Conservation (phyloP, 1,140 invertebrate species). For the Steinernema khuongi region DNA sequence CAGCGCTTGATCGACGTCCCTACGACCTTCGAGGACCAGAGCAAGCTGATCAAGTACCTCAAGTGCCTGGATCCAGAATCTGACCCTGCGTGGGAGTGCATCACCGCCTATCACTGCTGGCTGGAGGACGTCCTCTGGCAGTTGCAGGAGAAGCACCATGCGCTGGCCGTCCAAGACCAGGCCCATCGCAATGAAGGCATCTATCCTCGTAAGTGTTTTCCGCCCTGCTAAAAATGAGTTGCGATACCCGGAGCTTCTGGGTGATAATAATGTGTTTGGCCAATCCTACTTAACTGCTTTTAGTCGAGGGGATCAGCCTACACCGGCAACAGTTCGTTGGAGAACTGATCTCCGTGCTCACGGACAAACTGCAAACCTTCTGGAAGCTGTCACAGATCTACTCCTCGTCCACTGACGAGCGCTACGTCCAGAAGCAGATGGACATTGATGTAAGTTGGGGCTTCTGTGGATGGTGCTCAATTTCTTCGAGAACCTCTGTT, state of each 20-base stretch:
- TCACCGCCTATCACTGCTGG: constrained; percentile 54
- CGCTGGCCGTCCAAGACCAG: constrained; percentile 9
- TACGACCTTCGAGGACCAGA: constrained; percentile 82
- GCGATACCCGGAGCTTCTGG: too few species aligned
- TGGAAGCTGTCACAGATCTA: constrained; percentile 57
- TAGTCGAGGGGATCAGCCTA: background rate
- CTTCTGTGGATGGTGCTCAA: background rate
- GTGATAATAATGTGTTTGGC: too few species aligned
- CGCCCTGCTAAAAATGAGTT: too few species aligned
- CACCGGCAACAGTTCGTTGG: constrained; percentile 48
- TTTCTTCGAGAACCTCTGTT: background rate
- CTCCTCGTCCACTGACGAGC: constrained; percentile 33
- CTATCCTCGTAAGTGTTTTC: constrained; percentile 14
- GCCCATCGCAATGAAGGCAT: constrained; percentile 19
- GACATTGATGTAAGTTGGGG: constrained; percentile 50
- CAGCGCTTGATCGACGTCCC: constrained; percentile 80
- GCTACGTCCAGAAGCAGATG: constrained; percentile 47
- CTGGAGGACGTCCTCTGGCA: constrained; percentile 55
- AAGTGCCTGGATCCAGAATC: constrained; percentile 57
- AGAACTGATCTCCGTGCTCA: constrained; percentile 43
- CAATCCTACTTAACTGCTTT: background rate
- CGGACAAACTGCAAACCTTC: constrained; percentile 53
- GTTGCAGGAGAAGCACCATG: constrained; percentile 41
- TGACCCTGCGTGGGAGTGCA: constrained; percentile 56
- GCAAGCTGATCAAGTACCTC: constrained; percentile 70